Percentiles rank a stretch among this genome's conserved stretches.
phyloP scores from a whole-genome alignment of 2,888 invertebrate genomes.

The Platerodrilus igneus region DNA sequence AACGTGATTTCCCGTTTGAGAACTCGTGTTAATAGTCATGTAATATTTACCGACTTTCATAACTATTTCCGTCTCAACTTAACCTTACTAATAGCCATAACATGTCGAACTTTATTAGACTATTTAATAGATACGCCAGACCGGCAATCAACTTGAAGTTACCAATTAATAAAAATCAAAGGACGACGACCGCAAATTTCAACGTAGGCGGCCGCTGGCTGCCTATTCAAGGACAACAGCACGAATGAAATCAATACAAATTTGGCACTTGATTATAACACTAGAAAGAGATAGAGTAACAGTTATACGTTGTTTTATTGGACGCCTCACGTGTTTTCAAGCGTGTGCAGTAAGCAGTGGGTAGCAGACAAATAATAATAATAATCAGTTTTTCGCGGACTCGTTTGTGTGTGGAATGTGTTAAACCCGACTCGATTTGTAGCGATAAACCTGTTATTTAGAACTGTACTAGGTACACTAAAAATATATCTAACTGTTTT shows the following conservation, averaged over 20 bases:
- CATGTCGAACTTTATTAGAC: no score
- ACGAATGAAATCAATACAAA: background rate
- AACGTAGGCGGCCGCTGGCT: background rate
- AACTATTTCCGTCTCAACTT: constrained; percentile 1
- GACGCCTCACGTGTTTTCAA: constrained; percentile 40
- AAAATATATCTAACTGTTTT: no score
- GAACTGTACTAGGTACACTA: no score
- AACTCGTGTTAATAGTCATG: constrained; percentile 19
- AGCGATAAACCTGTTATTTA: no score
- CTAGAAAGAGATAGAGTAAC: constrained; percentile 6
- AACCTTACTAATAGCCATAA: no score
- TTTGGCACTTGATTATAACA: background rate
- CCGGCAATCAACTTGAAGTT: no score
- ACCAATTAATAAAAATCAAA: no score
- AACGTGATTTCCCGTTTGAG: constrained; percentile 40
- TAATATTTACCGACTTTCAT: constrained; percentile 14
- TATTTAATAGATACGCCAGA: no score
- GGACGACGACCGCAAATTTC: background rate
- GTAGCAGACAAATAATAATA: no score
- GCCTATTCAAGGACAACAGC: background rate
- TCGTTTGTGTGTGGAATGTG: no score
- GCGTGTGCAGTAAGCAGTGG: constrained; percentile 40
- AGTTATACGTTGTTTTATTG: constrained; percentile 10
- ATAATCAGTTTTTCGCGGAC: constrained; percentile 35
- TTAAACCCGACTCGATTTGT: no score